These are phyloP conservation scores for Thumatha senex DNA, from an alignment of 2,888 invertebrate genomes.

Conservation along the genomic window DNA sequence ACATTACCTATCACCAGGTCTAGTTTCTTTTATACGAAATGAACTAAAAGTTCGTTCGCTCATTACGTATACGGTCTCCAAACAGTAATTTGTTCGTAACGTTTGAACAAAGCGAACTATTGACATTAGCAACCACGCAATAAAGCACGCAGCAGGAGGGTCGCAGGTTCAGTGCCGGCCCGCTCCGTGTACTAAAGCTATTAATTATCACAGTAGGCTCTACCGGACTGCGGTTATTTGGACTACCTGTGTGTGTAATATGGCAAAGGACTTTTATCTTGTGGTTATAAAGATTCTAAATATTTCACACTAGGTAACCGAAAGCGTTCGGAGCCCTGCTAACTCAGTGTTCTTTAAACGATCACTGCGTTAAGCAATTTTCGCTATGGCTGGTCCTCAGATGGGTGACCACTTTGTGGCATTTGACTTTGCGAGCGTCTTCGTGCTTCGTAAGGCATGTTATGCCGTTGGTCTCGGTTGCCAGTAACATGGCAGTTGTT, in stretches of 20 bases:
- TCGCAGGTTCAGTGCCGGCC: constrained; percentile 48
- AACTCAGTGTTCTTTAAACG: no score
- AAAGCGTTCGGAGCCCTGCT: no score
- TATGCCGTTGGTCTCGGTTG: no score
- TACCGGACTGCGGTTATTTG: constrained; percentile 30
- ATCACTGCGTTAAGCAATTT: no score
- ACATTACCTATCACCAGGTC: no score
- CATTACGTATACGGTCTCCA: constrained; percentile 1
- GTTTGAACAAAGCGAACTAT: constrained; percentile 21
- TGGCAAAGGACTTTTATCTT: constrained; percentile 20
- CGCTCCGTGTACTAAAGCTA: constrained; percentile 53
- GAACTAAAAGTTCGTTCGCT: neutral
- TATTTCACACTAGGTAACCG: no score
- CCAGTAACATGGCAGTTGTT: no score
- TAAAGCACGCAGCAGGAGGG: constrained; percentile 48
- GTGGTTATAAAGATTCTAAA: neutral
- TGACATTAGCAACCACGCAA: constrained; percentile 25
- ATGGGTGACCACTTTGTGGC: no score
- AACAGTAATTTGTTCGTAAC: constrained; percentile 5
- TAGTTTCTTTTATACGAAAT: no score
- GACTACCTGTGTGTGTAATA: neutral
- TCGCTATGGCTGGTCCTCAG: no score
- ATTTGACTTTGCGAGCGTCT: no score
- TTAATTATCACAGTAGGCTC: constrained; percentile 51
- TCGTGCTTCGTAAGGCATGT: no score